phyloP scores from a whole-genome alignment of 2,797 vertebrate genomes.

The Anguilla obscura region DNA sequence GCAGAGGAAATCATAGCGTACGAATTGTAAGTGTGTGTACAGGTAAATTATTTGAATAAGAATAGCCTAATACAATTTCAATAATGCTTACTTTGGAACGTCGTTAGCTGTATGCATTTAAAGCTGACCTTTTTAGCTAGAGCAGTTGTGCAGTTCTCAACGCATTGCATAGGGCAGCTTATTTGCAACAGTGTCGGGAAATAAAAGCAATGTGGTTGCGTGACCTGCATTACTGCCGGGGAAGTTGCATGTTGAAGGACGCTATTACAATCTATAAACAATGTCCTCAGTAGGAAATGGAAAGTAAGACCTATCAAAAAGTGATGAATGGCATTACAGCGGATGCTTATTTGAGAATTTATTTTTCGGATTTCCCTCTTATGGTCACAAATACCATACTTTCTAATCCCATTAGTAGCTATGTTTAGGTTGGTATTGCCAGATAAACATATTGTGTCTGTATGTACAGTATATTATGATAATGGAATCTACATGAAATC shows the following conservation, averaged over 20 bases:
- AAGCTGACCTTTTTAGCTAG: background rate
- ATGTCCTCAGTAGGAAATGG: background rate
- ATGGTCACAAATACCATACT: background rate
- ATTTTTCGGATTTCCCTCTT: background rate
- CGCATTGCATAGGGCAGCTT: constrained; percentile 20
- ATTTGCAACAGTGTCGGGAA: constrained; percentile 23
- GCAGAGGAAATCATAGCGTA: background rate
- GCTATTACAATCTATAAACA: constrained; percentile 10
- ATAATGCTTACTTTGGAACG: background rate
- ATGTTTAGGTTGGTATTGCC: background rate
- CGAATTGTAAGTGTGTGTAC: background rate
- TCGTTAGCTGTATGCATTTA: background rate
- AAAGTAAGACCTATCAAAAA: constrained; percentile 13
- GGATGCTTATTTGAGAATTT: background rate
- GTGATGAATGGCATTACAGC: background rate
- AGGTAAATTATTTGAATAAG: background rate
- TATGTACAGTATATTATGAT: background rate
- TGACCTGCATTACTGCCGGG: constrained; percentile 11
- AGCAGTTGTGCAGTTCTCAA: background rate
- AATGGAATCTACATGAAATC: background rate
- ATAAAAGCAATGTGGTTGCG: constrained; percentile 22
- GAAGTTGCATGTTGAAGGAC: constrained; percentile 15
- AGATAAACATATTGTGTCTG: background rate
- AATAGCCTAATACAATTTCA: background rate
- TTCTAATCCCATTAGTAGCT: background rate